Base-by-base conservation (phyloP, 2,797 vertebrate genomes). In the Chaetophractus vellerosus region DNA sequence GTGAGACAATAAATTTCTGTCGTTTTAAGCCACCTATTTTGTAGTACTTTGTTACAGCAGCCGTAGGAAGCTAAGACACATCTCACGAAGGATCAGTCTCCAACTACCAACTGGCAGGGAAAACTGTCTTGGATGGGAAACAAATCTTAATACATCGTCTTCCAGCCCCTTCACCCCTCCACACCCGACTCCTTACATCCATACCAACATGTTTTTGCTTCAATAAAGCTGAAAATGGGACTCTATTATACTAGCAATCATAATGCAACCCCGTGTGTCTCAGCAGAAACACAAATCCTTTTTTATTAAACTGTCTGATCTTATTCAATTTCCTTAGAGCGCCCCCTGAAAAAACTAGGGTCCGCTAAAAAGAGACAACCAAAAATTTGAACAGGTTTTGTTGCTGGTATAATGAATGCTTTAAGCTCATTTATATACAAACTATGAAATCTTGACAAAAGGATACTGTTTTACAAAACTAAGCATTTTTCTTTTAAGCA, bases 401-500 rank as follows among this genome's bases (percentile, higher is more conserved):
- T 55, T 93, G 45, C 21, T 87, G 38, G 21, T 52, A 36, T 66
- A 55, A 61, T 14, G 33, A 36, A 28, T 72, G 88, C 88, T 24
- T 59, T 76, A 88, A 59, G 16, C 33, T 66, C 45, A 61, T 31
- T 91, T 57, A 45, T 33, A 66, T 33, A 11, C 5, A 75, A 85
- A 86, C 16, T 15, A 38, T 4, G 36, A 95, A 68, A 15, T 66
- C n/a, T 52, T 91, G 41, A 68, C 57, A 71, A 81, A 90, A 76
- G 0, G 48, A 86, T 31, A n/a, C 11, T 81, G 11, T 59, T 89
- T 93, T 96, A 16, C 57, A 91, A 85, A 95, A 69, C n/a, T n/a
- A 71, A 96, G 89, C 50, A 61, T 33, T 86, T 93, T 88, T 57
- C 61, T 91, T 41, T 85, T 76, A 57, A 91, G 71, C 21, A 19